Evolutionary conservation across 2,888 invertebrate species (phyloP), one percentile per base, ranked within the genome.

Genomic region (Nematopogon swammerdamellus): DNA sequence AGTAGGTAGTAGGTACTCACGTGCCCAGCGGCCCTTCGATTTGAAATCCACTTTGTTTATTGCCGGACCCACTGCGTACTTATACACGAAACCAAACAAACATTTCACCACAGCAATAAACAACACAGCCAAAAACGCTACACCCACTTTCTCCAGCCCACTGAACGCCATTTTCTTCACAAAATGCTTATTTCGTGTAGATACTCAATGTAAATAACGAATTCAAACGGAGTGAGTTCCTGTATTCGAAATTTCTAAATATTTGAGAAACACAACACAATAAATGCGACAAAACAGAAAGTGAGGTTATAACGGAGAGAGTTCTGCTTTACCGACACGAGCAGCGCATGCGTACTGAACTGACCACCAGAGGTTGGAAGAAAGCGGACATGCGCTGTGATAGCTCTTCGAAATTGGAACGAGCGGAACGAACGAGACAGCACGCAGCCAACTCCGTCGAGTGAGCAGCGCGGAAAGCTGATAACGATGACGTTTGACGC

Each of bases 21-120:
- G 83, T 70, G 92, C 92, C 92, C 92, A 92, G 72, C 85, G 82
- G 59, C 91, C 91, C 63, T 85, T 82, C 45, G 84, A 81, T 61
- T 82, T 83, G 54, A 89, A 82, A 69, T 91, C 81, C 51, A 88
- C 76, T 58, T 76, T 75, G 49, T 86, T 65, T 8, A 85, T 59
- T 29, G 79, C 65, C 36, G 84, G 85, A 18, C 84, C 82, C 49
- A 85, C 58, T 42, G 85, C 63, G 53, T 67, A 76, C 18, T 59
- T 63, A 55, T 72, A 76, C 49, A 76, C 49, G 10, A 65, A 56
- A 57, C 60, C 58, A 17, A 63, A 55, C 5, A 70, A 18, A 47
- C 55, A 55, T 57, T 65, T 70, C 49, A 63, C 56, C n/a, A 67
- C 46, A 54, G 57, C 59, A n/a, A 64, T 55, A 30, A 65, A 64